phyloP scores from a whole-genome alignment of 1,140 invertebrate genomes.

The Dinoponera quadriceps region DNA sequence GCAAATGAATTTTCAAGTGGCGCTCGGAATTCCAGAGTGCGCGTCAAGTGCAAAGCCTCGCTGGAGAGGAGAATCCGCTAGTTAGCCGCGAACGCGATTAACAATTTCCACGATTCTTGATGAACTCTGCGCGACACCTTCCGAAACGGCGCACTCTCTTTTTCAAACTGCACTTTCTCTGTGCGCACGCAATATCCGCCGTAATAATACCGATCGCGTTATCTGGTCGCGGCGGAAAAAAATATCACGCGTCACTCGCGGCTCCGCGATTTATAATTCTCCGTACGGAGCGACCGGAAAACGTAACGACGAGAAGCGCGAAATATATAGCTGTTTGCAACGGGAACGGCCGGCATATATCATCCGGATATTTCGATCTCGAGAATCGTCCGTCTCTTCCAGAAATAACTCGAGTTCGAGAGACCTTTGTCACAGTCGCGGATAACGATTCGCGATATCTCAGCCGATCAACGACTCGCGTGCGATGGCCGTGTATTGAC shows the following conservation, averaged over 20 bases:
- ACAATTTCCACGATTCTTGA: conserved; percentile 52
- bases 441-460: conserved; percentile 59
- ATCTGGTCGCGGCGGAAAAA: background rate
- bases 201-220: background rate
- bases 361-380: conserved; percentile 59
- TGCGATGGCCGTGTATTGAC: conserved; percentile 52
- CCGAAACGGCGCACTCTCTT: background rate
- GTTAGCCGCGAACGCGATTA: conserved; percentile 44
- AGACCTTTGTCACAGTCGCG: conserved; percentile 59
- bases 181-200: background rate
- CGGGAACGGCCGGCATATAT: conserved; percentile 32
- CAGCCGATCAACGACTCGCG: conserved; percentile 44
- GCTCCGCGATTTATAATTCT: background rate
- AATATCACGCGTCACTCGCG: background rate
- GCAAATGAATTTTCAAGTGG: conserved; percentile 59
- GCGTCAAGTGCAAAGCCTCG: conserved; percentile 30
- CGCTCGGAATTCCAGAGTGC: conserved; percentile 44
- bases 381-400: conserved; percentile 56
- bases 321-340: conserved; percentile 47
- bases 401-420: conserved; percentile 55
- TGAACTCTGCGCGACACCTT: conserved; percentile 16
- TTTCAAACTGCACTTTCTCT: background rate
- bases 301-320: conserved; percentile 19
- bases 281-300: background rate
- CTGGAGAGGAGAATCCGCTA: conserved; percentile 34